A percentile compares a stretch with the other conserved stretches of the same genome.
Conservation (phyloP, 2,113 vertebrate species). For the Columba livia region DNA sequence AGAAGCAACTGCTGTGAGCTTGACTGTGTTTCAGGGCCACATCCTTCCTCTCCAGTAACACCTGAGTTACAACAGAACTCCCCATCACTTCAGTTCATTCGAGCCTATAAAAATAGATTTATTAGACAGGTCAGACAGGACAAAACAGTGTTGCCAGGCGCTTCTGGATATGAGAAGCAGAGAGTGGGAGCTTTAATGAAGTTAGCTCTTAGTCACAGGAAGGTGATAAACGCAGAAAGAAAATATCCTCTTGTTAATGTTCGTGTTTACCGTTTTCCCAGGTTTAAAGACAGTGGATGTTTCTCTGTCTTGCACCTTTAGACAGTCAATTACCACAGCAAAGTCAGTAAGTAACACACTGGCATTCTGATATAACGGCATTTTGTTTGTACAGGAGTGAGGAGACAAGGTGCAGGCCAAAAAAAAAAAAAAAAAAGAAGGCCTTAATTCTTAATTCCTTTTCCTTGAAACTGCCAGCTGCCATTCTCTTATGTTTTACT, state of each 20-base stretch:
- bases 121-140: neutral
- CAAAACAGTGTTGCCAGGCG: neutral
- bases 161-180: constrained; percentile 15
- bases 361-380: neutral
- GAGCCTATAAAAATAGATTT: neutral
- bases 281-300: neutral
- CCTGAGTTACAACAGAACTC: neutral
- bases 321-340: neutral
- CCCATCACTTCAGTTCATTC: neutral
- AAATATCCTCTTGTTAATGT: neutral
- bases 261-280: neutral
- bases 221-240: neutral
- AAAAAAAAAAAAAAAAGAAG: neutral
- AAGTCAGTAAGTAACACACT: neutral
- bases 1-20: neutral
- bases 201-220: neutral
- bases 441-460: neutral
- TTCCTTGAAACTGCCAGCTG: neutral
- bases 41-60: neutral
- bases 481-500: neutral
- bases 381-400: neutral
- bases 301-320: neutral
- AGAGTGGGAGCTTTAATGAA: constrained; percentile 1
- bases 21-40: neutral
- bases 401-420: neutral